Base-by-base conservation (phyloP, 2,888 invertebrate species). In the Fragum whitleyi region DNA sequence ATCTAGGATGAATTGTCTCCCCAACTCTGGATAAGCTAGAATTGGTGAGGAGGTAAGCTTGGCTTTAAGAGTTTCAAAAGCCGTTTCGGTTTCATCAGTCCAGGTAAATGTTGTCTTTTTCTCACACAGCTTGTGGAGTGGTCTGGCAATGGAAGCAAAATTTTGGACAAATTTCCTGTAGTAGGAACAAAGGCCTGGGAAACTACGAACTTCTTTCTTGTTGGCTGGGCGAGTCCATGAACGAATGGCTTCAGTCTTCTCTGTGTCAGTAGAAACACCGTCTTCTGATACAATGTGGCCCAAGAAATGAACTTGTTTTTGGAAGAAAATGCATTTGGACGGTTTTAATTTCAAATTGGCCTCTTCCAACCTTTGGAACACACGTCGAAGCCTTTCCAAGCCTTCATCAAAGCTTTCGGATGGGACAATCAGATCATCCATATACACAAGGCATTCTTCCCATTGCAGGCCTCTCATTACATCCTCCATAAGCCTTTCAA, bases 401-500 rank as follows among this genome's bases (percentile, higher is more conserved):
- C 32, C 51, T 51, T 68, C 36, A 9, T 72, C 59, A 28, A 72
- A 42, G 5, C 29, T 65, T 57, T 59, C n/a, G 11, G 51, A 55
- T 16, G 53, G 53, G n/a, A 53, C 16, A 53, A 70, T 77, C 5
- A 77, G 62, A 47, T 70, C 70, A 29, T 77, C 70, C 65, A 77
- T 71, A 36, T 77, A 72, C n/a, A 77, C 42, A 23, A 77, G 51
- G 1, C 42, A 76, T 32, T 70, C 61, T n/a, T 42, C 42, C 67
- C 70, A 79, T 19, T 79, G 70, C n/a, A 75, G n/a, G 2, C 79
- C 65, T 26, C 76, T 14, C 14, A 75, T n/a, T 21, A 80, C 53
- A 19, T 59, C 21, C 39, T 83, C 70, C 77, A 89, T 74, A 29
- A 80, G 61, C n/a, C 86, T 62, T 39, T 87, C 77, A 67, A 89